Evolutionary conservation across 2,113 vertebrate species (phyloP).

Genomic region (Bubalus kerabau): DNA sequence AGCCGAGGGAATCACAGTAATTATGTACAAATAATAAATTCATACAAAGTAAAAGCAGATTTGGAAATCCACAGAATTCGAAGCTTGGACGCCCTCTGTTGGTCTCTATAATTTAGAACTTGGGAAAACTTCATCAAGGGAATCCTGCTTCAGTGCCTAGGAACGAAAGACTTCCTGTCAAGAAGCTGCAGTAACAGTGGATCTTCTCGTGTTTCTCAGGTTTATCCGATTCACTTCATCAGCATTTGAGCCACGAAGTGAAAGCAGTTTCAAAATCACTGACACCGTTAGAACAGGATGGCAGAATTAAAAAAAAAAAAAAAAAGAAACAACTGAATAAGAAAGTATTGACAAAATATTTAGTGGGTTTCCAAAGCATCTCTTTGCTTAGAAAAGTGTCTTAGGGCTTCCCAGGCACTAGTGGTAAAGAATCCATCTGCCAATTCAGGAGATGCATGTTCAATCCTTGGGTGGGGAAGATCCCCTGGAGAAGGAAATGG

Average conservation of each 20-base stretch:
- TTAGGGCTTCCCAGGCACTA: not conserved
- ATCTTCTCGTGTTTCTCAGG: not conserved
- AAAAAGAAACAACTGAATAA: not conserved
- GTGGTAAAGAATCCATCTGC: not conserved
- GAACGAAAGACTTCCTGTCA: not conserved
- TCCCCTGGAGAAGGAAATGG: not conserved
- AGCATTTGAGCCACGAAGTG: not conserved
- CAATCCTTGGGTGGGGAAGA: not conserved
- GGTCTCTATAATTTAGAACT: not conserved
- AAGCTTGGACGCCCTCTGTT: not conserved
- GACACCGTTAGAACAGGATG: not conserved
- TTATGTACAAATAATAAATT: not conserved
- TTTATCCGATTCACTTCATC: not conserved
- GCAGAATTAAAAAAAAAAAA: not conserved
- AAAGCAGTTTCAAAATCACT: not conserved
- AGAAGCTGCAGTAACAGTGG: not conserved
- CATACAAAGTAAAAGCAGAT: not conserved
- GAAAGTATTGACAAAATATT: not conserved
- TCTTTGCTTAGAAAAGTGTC: not conserved
- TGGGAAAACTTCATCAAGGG: not conserved
- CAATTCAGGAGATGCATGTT: not conserved
- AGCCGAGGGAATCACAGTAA: not conserved
- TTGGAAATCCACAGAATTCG: not conserved
- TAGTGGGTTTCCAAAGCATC: not conserved
- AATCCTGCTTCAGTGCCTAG: not conserved